A percentile compares a stretch with the other conserved stretches of the same genome.
phyloP scores from a whole-genome alignment of 2,797 vertebrate genomes.

The Gymnothorax javanicus region DNA sequence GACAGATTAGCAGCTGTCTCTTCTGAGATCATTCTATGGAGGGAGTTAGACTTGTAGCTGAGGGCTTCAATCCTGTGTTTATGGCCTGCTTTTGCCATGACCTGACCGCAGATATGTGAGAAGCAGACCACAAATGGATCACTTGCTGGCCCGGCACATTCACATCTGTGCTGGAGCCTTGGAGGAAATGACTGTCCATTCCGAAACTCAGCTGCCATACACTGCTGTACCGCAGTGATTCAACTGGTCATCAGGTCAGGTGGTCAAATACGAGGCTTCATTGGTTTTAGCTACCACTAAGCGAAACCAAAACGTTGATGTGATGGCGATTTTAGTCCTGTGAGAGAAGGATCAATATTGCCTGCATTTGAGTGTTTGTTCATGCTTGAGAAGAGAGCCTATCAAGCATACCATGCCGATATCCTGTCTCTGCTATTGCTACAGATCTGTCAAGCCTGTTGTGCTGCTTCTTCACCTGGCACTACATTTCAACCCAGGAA shows the following conservation, averaged over 20 bases:
- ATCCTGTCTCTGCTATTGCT: not conserved
- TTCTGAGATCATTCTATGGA: slow-evolving; percentile 8
- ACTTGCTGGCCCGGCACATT: not conserved
- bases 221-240: not conserved
- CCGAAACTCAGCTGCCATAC: slow-evolving; percentile 12
- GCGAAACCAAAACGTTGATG: not conserved
- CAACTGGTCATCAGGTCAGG: not conserved
- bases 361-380: not conserved
- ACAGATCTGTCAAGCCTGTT: not conserved
- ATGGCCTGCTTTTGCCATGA: slow-evolving; percentile 36
- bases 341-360: not conserved
- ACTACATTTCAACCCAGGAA: not conserved
- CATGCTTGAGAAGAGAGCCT: not conserved
- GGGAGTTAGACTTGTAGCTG: not conserved
- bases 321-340: not conserved
- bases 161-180: not conserved
- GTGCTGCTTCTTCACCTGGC: not conserved
- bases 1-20: slow-evolving; percentile 14
- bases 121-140: slow-evolving; percentile 18
- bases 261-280: not conserved
- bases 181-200: slow-evolving; percentile 19
- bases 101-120: slow-evolving; percentile 41
- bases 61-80: slow-evolving; percentile 42
- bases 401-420: not conserved
- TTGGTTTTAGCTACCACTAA: not conserved